Evolutionary conservation across 2,113 vertebrate species (phyloP).

Genomic region (Oncorhynchus nerka): DNA sequence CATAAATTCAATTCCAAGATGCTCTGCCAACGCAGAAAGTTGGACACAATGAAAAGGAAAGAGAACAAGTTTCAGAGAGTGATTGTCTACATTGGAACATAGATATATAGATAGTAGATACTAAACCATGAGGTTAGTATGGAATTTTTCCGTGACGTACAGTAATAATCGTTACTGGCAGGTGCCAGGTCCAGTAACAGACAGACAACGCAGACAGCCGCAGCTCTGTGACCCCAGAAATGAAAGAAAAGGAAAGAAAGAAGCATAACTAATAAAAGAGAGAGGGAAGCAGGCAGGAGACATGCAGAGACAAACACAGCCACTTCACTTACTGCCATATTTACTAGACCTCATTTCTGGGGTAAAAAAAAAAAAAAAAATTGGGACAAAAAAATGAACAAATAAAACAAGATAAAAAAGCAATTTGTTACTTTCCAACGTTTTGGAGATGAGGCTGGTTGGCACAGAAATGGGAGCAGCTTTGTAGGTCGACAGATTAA

Average conservation of each 20-base stretch:
- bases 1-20: slow-evolving; percentile 99
- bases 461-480: slow-evolving; percentile 58
- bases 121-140: slow-evolving; percentile 48
- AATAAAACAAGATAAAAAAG: slow-evolving; percentile 33
- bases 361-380: slow-evolving; percentile 32
- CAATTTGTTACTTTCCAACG: slow-evolving; percentile 67
- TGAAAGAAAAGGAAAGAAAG: slow-evolving; percentile 51
- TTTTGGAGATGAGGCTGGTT: slow-evolving; percentile 52
- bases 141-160: slow-evolving; percentile 19
- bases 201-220: slow-evolving; percentile 76
- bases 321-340: slow-evolving; percentile 74
- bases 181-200: slow-evolving; percentile 70
- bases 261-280: slow-evolving; percentile 43
- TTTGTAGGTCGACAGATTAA: slow-evolving; percentile 55
- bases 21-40: slow-evolving; percentile 95
- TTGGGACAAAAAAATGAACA: slow-evolving; percentile 21
- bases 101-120: slow-evolving; percentile 37
- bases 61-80: slow-evolving; percentile 64
- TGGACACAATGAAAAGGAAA: slow-evolving; percentile 62
- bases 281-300: slow-evolving; percentile 55
- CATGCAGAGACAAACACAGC: slow-evolving; percentile 68
- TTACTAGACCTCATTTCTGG: slow-evolving; percentile 73
- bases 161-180: slow-evolving; percentile 49
- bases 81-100: slow-evolving; percentile 69
- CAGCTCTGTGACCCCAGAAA: slow-evolving; percentile 71